Conservation (phyloP, 2,888 invertebrate genomes). For the Trypoxylon attenuatum region DNA sequence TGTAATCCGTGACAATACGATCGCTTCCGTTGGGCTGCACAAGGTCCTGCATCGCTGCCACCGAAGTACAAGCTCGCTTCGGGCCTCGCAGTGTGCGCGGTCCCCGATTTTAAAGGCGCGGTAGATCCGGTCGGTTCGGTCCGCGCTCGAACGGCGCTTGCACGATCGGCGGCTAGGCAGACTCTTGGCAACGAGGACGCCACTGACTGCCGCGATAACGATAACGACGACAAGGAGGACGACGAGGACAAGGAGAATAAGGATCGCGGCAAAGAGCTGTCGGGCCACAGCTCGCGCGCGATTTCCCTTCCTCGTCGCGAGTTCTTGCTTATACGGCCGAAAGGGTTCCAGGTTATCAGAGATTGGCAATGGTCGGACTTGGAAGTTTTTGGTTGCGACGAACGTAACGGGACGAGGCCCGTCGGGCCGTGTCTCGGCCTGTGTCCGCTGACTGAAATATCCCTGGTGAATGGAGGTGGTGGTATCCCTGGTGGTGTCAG, state of each 20-base stretch:
- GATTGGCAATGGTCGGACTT: not conserved
- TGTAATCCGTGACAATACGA: conserved; percentile 58
- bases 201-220: not conserved
- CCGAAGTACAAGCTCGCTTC: conserved; percentile 72
- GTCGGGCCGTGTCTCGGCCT: conserved; percentile 7
- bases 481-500: no score
- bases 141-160: not conserved
- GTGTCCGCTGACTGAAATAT: conserved; percentile 52
- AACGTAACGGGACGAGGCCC: not conserved
- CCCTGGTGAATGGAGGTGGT: conserved; percentile 56
- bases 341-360: not conserved
- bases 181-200: not conserved
- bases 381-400: not conserved
- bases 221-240: not conserved
- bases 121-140: not conserved
- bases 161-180: not conserved
- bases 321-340: not conserved
- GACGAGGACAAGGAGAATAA: not conserved
- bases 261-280: not conserved
- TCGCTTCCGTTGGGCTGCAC: conserved; percentile 67
- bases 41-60: conserved; percentile 75
- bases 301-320: not conserved
- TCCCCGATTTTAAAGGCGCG: not conserved
- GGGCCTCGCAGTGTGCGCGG: conserved; percentile 37
- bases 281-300: not conserved